Evolutionary conservation across 2,113 vertebrate genomes (phyloP).

Genomic region (Podarcis raffonei): DNA sequence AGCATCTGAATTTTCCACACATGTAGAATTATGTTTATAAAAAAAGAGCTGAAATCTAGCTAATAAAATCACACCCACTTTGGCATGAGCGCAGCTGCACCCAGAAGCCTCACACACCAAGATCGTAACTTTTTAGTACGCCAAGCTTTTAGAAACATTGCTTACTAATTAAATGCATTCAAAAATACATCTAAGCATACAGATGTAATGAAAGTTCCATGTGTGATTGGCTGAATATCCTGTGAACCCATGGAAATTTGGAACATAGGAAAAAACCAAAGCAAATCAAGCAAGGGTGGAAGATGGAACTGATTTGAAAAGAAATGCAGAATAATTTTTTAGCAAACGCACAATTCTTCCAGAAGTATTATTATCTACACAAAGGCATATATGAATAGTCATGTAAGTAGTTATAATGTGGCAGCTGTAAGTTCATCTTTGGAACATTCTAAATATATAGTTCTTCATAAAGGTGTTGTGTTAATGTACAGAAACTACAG

Average conservation of each 20-base stretch:
- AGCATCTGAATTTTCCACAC: background rate
- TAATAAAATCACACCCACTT: background rate
- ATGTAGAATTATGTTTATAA: background rate
- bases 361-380: background rate
- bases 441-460: background rate
- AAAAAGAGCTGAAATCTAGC: background rate
- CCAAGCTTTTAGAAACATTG: background rate
- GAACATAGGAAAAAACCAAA: background rate
- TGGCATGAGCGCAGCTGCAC: background rate
- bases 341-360: background rate
- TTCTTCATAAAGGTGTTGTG: slow-evolving; percentile 1
- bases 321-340: background rate
- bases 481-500: background rate
- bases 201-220: background rate
- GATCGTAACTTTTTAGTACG: background rate
- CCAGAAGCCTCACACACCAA: background rate
- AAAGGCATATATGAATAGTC: background rate
- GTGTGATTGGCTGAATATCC: background rate
- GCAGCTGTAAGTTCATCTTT: background rate
- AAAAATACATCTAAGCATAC: background rate
- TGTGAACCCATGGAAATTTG: background rate
- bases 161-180: background rate
- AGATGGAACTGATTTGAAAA: background rate
- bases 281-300: background rate
- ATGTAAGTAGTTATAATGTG: background rate